Percentiles rank a stretch among this genome's conserved stretches.
phyloP scores from a whole-genome alignment of 1,140 invertebrate genomes.

The Chironomus striatipennis region DNA sequence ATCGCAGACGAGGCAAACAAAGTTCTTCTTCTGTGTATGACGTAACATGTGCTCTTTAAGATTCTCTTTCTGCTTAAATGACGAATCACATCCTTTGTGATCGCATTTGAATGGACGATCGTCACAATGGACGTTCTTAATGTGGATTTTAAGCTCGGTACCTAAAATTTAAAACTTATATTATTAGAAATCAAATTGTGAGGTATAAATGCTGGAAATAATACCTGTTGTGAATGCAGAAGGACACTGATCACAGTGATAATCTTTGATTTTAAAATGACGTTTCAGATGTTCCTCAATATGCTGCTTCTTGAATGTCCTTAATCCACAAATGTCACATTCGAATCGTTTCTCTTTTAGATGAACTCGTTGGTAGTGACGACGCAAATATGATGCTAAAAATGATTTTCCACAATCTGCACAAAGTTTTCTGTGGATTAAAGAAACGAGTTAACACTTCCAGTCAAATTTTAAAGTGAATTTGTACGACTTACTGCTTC shows the following conservation, averaged over 20 bases:
- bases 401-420: slow-evolving; percentile 16
- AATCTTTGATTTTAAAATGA: slow-evolving; percentile 14
- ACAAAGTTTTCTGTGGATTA: not conserved
- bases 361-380: slow-evolving; percentile 15
- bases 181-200: too few relatives aligned
- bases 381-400: not conserved
- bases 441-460: too few relatives aligned
- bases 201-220: too few relatives aligned
- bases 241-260: slow-evolving; percentile 16
- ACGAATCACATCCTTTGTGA: slow-evolving; percentile 16
- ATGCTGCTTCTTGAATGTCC: not conserved
- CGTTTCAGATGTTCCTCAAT: slow-evolving; percentile 1
- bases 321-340: not conserved
- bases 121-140: not conserved
- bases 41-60: slow-evolving; percentile 17
- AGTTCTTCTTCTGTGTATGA: slow-evolving; percentile 18
- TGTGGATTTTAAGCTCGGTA: slow-evolving; percentile 16
- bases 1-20: not conserved
- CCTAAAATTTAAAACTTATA: too few relatives aligned
- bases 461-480: too few relatives aligned
- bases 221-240: not conserved
- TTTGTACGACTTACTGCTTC: slow-evolving; percentile 15
- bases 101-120: slow-evolving; percentile 15
- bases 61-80: slow-evolving; percentile 19
- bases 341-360: slow-evolving; percentile 21